A percentile compares a stretch with the other conserved stretches of the same genome.
phyloP scores from a whole-genome alignment of 2,113 vertebrate species.

The Aldabrachelys gigantea region DNA sequence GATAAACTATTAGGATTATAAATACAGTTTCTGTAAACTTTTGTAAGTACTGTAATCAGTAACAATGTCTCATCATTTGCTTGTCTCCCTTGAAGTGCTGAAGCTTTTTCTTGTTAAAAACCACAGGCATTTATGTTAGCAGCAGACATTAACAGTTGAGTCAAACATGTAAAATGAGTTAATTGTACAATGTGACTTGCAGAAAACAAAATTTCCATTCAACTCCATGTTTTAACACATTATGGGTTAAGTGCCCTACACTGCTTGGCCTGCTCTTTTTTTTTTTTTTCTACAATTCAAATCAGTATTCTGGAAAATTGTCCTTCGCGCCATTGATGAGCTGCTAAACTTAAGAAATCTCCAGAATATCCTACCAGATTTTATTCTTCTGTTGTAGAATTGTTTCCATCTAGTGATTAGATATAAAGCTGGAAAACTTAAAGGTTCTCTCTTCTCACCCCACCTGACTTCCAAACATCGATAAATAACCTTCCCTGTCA shows the following conservation, averaged over 20 bases:
- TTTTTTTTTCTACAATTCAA: constrained; percentile 77
- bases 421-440: constrained; percentile 69
- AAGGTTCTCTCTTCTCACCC: constrained; percentile 64
- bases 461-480: constrained; percentile 72
- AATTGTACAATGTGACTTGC: not conserved
- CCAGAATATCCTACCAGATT: constrained; percentile 80
- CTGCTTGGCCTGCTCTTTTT: constrained; percentile 37
- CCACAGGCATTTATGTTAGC: not conserved
- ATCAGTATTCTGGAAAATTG: constrained; percentile 80
- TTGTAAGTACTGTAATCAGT: constrained; percentile 47
- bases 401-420: constrained; percentile 76
- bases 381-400: constrained; percentile 79
- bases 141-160: constrained; percentile 12
- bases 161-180: not conserved
- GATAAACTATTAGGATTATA: constrained; percentile 24
- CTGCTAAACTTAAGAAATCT: constrained; percentile 78
- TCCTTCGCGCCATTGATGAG: constrained; percentile 70
- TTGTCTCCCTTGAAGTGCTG: constrained; percentile 20
- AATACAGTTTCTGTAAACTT: constrained; percentile 30
- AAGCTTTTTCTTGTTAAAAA: constrained; percentile 54
- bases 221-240: constrained; percentile 34
- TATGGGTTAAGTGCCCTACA: constrained; percentile 68
- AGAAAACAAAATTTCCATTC: not conserved
- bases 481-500: constrained; percentile 63
- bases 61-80: constrained; percentile 5